A percentile compares a stretch with the other conserved stretches of the same genome.
phyloP scores from a whole-genome alignment of 2,113 vertebrate species.

The Paralichthys olivaceus region DNA sequence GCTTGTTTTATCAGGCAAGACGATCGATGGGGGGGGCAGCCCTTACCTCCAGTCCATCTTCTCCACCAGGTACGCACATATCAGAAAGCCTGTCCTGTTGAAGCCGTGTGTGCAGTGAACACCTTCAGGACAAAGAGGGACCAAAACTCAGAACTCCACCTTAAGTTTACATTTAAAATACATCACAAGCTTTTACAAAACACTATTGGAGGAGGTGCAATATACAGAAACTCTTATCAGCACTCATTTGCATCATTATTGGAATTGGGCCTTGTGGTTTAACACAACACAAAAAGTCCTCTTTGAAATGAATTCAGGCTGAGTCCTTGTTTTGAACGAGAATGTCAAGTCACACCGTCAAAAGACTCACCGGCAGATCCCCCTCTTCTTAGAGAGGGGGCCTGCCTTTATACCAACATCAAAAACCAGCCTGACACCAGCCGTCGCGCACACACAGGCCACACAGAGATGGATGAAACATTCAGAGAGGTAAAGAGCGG shows the following conservation, averaged over 20 bases:
- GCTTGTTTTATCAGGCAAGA: conserved; percentile 27
- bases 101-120: conserved; percentile 99
- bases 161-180: neutral
- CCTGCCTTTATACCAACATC: conserved; percentile 34
- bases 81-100: conserved; percentile 97
- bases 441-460: conserved; percentile 3
- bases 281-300: neutral
- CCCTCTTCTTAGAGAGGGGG: neutral
- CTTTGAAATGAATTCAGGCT: neutral
- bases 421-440: conserved; percentile 12
- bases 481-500: conserved; percentile 4
- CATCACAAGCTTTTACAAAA: too few species aligned
- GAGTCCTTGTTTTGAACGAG: neutral
- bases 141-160: neutral
- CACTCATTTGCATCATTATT: neutral
- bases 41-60: conserved; percentile 99
- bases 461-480: conserved; percentile 15
- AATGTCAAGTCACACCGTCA: conserved; percentile 13
- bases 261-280: neutral
- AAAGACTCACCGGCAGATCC: conserved; percentile 15
- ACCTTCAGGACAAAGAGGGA: conserved; percentile 80
- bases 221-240: neutral
- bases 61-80: conserved; percentile 98
- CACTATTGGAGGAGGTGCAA: neutral
- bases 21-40: neutral